A percentile compares a stretch with the other conserved stretches of the same genome.
phyloP scores from a whole-genome alignment of 2,888 invertebrate species.

The Keiferia lycopersicella region DNA sequence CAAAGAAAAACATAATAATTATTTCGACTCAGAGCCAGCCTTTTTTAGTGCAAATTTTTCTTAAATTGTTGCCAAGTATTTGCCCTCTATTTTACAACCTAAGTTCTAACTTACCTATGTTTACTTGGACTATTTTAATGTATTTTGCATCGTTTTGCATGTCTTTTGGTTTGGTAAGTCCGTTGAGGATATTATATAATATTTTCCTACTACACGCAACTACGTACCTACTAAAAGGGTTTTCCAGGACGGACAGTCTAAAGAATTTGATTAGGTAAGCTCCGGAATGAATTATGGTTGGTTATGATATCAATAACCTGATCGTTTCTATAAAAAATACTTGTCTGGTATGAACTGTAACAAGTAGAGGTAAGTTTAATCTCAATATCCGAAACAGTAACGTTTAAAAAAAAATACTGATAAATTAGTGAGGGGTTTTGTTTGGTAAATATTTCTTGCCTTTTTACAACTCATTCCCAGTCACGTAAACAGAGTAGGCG shows the following conservation, averaged over 20 bases:
- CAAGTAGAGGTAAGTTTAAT: no score
- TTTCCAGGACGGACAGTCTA: not conserved
- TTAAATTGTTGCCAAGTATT: no score
- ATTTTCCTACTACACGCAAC: conserved; percentile 10
- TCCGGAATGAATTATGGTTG: conserved; percentile 3
- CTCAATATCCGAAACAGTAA: not conserved
- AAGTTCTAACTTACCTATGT: not conserved
- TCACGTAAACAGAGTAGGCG: no score
- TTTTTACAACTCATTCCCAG: no score
- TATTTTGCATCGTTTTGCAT: not conserved
- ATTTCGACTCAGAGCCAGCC: no score
- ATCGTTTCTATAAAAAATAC: not conserved
- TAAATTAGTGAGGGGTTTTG: not conserved
- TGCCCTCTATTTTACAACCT: not conserved
- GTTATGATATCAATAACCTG: not conserved
- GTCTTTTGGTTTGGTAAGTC: not conserved
- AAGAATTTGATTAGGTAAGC: conserved; percentile 13
- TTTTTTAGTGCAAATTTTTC: no score
- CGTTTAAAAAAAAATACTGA: not conserved
- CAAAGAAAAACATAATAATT: no score
- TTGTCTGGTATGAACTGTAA: not conserved
- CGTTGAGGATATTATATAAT: conserved; percentile 4
- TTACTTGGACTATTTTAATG: not conserved
- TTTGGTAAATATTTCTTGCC: no score
- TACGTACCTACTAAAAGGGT: conserved; percentile 1